A percentile compares a stretch with the other conserved stretches of the same genome.
phyloP scores from a whole-genome alignment of 2,113 vertebrate species.

The Lycaon pictus region DNA sequence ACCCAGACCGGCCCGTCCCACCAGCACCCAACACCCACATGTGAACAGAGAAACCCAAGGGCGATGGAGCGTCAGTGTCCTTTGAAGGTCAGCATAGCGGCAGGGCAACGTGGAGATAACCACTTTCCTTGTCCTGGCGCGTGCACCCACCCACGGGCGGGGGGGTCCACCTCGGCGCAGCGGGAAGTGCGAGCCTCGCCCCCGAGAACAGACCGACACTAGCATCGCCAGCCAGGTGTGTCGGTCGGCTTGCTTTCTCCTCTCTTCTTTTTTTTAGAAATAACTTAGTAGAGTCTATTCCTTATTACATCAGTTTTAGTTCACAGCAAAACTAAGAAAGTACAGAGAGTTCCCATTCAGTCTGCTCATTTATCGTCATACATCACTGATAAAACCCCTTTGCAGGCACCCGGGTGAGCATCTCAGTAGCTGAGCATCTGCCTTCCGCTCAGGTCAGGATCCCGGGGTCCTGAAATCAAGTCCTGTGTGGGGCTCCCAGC shows the following conservation, averaged over 20 bases:
- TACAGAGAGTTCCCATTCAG: not conserved
- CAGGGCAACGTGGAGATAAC: not conserved
- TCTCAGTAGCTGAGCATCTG: too few species aligned
- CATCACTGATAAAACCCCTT: not conserved
- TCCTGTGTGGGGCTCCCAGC: too few species aligned
- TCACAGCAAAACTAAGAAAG: not conserved
- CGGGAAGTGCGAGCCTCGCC: not conserved
- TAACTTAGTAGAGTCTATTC: not conserved
- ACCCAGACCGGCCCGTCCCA: not conserved
- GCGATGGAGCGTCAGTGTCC: not conserved
- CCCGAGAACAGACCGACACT: not conserved
- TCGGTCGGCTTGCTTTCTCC: not conserved
- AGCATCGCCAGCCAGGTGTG: not conserved
- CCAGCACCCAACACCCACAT: not conserved
- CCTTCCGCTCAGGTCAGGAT: too few species aligned
- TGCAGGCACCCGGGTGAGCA: too few species aligned
- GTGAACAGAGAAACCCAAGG: not conserved
- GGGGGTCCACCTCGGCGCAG: too few species aligned
- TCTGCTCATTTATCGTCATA: not conserved
- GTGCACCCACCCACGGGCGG: too few species aligned
- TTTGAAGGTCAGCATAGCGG: not conserved
- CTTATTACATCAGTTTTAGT: not conserved
- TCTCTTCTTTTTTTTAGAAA: not conserved
- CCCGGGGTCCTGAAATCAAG: too few species aligned
- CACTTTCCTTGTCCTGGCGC: too few species aligned